Evolutionary conservation across 2,888 invertebrate genomes (phyloP).

Genomic region (Pardosa pseudoannulata): DNA sequence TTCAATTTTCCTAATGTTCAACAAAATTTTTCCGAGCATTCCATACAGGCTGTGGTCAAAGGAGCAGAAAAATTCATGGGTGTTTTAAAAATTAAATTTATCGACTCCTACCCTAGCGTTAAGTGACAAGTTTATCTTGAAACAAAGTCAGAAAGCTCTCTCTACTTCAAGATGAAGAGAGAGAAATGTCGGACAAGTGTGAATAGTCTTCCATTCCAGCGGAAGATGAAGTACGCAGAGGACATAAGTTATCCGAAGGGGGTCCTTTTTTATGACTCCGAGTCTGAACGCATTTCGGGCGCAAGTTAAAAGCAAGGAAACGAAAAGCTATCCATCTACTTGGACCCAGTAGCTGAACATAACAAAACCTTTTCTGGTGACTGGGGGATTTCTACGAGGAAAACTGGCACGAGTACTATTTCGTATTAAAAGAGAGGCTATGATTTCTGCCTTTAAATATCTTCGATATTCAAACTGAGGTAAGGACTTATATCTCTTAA

Average conservation of each 20-base stretch:
- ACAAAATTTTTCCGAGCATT: neutral
- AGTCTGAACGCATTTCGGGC: slow-evolving; percentile 56
- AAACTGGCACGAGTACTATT: slow-evolving; percentile 6
- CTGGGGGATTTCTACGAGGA: slow-evolving; percentile 9
- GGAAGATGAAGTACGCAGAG: slow-evolving; percentile 34
- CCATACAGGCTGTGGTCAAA: neutral
- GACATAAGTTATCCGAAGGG: slow-evolving; percentile 42
- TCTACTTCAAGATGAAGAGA: neutral
- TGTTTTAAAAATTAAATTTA: neutral
- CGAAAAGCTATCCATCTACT: slow-evolving; percentile 65
- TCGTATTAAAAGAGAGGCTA: too few species aligned
- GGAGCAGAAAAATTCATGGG: slow-evolving; percentile 1
- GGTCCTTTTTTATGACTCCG: slow-evolving; percentile 45
- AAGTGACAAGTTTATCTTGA: slow-evolving; percentile 1
- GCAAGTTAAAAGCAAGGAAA: slow-evolving; percentile 60
- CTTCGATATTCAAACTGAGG: too few species aligned
- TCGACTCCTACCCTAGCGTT: neutral
- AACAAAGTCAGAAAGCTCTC: neutral
- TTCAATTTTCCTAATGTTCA: slow-evolving; percentile 1
- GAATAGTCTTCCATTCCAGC: slow-evolving; percentile 5
- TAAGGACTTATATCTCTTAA: too few species aligned
- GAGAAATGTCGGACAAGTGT: neutral
- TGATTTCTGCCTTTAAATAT: too few species aligned
- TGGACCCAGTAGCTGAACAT: slow-evolving; percentile 38
- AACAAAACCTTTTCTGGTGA: slow-evolving; percentile 33